phyloP scores from a whole-genome alignment of 2,888 invertebrate species.

The Choreutis nemorana region DNA sequence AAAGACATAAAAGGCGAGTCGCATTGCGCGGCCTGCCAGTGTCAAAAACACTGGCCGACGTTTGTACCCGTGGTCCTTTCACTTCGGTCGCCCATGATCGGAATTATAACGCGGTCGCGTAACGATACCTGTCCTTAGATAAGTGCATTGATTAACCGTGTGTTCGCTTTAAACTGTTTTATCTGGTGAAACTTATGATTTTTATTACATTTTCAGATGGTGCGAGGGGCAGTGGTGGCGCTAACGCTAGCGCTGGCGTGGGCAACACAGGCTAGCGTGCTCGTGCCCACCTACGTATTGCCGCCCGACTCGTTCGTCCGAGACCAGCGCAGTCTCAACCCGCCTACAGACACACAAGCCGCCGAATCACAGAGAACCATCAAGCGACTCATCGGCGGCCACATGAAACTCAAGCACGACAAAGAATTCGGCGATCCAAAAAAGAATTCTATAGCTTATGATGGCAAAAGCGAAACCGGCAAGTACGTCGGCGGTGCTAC shows the following conservation, averaged over 20 bases:
- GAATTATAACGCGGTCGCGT: conserved; percentile 30
- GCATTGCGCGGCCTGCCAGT: conserved; percentile 53
- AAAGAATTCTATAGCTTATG: conserved; percentile 36
- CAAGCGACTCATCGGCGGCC: conserved; percentile 74
- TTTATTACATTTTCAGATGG: conserved; percentile 62
- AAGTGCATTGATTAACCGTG: conserved; percentile 34
- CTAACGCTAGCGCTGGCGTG: conserved; percentile 56
- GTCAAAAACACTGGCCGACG: conserved; percentile 39
- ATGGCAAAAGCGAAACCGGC: conserved; percentile 43
- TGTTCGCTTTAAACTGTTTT: conserved; percentile 7
- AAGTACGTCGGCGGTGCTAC: conserved; percentile 46
- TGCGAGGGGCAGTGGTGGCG: conserved; percentile 62
- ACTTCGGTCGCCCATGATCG: conserved; percentile 52
- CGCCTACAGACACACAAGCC: conserved; percentile 29
- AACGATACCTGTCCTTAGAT: conserved; percentile 49
- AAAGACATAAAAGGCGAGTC: conserved; percentile 59
- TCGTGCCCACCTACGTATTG: conserved; percentile 61
- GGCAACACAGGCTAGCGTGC: conserved; percentile 46
- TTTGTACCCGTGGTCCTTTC: conserved; percentile 57
- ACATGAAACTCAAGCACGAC: conserved; percentile 60
- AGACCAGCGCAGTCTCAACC: conserved; percentile 55
- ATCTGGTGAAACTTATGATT: conserved; percentile 35
- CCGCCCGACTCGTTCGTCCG: conserved; percentile 63
- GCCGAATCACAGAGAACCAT: conserved; percentile 64
- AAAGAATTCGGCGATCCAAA: conserved; percentile 48